Percentiles rank a stretch among this genome's conserved stretches.
These are phyloP conservation scores for Bostrychus sinensis DNA, from an alignment of 2,113 vertebrate species.

Conservation along the genomic window DNA sequence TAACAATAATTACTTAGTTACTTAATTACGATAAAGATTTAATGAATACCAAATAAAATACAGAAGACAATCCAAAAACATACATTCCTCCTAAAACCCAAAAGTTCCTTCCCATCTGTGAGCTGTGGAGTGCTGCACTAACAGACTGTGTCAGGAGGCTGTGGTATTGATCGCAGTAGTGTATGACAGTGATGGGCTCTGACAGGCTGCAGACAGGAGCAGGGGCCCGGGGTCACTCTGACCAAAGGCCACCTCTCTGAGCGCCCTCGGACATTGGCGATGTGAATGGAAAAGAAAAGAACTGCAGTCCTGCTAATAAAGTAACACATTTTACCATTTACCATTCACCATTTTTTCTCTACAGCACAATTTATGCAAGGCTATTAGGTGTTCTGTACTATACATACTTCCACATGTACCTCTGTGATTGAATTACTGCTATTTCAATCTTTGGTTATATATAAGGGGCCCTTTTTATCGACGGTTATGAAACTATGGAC, in stretches of 20 bases:
- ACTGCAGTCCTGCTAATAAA: background rate
- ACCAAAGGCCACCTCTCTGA: conserved; percentile 52
- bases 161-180: conserved; percentile 77
- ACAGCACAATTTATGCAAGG: too few species aligned
- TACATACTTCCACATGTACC: too few species aligned
- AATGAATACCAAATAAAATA: background rate
- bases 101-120: conserved; percentile 11
- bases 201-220: conserved; percentile 73
- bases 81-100: background rate
- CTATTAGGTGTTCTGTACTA: too few species aligned
- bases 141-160: conserved; percentile 68
- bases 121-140: conserved; percentile 50
- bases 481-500: too few species aligned
- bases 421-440: too few species aligned
- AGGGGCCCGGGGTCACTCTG: conserved; percentile 63
- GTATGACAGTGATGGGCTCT: conserved; percentile 77
- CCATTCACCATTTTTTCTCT: too few species aligned
- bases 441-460: too few species aligned
- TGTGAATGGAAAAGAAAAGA: background rate
- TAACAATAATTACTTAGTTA: too few species aligned
- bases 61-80: background rate
- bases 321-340: too few species aligned
- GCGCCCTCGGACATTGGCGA: conserved; percentile 34
- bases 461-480: too few species aligned
- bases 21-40: too few species aligned